Evolutionary conservation across 2,888 invertebrate genomes (phyloP), one percentile per base, ranked within the genome.

Genomic region (Stenoptilia bipunctidactyla): DNA sequence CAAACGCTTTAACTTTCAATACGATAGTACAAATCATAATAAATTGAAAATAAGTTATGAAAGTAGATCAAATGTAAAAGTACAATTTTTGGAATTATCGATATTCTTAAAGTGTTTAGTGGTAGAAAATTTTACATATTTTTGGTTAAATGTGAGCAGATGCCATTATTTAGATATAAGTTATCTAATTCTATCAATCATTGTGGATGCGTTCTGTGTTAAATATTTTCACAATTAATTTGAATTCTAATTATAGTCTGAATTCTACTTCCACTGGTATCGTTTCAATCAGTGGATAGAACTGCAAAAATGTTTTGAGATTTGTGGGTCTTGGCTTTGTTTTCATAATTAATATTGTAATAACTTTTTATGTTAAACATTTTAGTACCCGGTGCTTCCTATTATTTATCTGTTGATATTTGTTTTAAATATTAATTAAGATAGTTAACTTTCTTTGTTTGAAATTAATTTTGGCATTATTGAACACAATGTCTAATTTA

Each of bases 361-460:
- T 59, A 55, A 62, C 56, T 60, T 58, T 57, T 65, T 62, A 63
- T 60, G 51, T 68, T 69, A 64, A 13, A 37, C 25, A 40, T 35
- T 34, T 5, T 8, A 58, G 66, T 70, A 68, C 58, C 74, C 69
- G 76, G 82, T 79, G 82, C 82, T 80, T 82, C 76, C 79, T 72
- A 66, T 71, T 33, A 72, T 75, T 69, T 74, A 60, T 73, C 69
- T 77, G 77, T 80, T 79, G 58, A 73, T 58, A 69, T 71, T 71
- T 76, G 70, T 76, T 77, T 76, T 70, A 67, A 64, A 66, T 48
- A 14, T 30, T 15, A 34, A 46, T 50, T 79, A 68, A 70, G 70
- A 51, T 72, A 70, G 71, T 73, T 73, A 57, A 67, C 60, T 8
- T 56, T 58, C 56, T 68, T 68, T 72, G 64, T 67, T 66, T 69